Percentiles rank a stretch among this genome's conserved stretches.
Evolutionary conservation across 2,888 invertebrate genomes (phyloP).

Genomic region (Ormyrus rosae): DNA sequence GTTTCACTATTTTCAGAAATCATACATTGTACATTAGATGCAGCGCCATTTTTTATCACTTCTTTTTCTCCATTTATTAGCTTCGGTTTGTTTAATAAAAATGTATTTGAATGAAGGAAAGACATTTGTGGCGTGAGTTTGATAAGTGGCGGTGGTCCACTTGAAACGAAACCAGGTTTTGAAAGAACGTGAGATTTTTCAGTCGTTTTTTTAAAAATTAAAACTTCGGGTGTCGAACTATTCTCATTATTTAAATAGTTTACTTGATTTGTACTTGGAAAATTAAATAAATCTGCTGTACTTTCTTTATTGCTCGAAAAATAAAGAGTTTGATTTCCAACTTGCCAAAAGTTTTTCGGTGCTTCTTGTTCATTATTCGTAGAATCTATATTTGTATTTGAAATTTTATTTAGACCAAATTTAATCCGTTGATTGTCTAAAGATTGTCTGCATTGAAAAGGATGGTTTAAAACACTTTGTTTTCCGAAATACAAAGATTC

Average conservation of each 20-base stretch:
- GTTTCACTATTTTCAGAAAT: neutral
- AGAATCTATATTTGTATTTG: conserved; percentile 7
- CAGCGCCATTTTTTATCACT: no score
- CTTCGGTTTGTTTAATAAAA: conserved; percentile 4
- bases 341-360: conserved; percentile 49
- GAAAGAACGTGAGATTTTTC: conserved; percentile 2
- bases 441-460: conserved; percentile 55
- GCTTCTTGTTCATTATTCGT: neutral
- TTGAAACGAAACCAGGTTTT: conserved; percentile 19
- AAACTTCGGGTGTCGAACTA: neutral
- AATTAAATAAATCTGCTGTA: conserved; percentile 5
- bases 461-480: conserved; percentile 43
- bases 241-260: conserved; percentile 1
- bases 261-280: conserved; percentile 12
- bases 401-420: conserved; percentile 46
- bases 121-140: conserved; percentile 26
- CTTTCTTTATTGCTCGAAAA: conserved; percentile 34
- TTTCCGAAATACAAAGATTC: conserved; percentile 46
- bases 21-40: neutral
- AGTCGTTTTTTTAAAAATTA: neutral
- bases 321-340: conserved; percentile 41
- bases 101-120: conserved; percentile 7
- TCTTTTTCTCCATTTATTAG: neutral
- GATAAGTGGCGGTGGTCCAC: conserved; percentile 29
- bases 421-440: conserved; percentile 49